phyloP scores from a whole-genome alignment of 1,140 invertebrate species.

The Harlomillsia oculata region DNA sequence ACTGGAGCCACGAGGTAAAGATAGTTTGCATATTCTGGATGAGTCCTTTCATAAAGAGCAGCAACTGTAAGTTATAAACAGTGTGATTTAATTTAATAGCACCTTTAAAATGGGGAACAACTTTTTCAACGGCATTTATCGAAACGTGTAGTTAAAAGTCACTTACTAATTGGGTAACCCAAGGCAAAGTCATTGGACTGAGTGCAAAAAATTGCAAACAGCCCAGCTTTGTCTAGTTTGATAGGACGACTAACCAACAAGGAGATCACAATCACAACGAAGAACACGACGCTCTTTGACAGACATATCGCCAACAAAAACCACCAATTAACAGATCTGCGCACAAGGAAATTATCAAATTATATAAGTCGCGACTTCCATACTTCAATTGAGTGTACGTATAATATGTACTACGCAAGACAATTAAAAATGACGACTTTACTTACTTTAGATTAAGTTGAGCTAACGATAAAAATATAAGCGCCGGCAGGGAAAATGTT shows the following conservation, averaged over 20 bases:
- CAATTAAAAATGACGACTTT: too few species aligned
- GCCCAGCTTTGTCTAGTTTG: constrained; percentile 71
- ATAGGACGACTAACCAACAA: constrained; percentile 65
- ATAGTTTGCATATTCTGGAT: constrained; percentile 83
- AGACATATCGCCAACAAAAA: constrained; percentile 77
- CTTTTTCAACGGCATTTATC: neutral
- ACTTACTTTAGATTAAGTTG: constrained; percentile 63
- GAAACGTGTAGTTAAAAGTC: neutral
- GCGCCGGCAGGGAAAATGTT: constrained; percentile 79
- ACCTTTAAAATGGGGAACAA: neutral
- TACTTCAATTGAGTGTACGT: neutral
- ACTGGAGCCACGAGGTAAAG: constrained; percentile 90
- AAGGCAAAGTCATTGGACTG: constrained; percentile 98
- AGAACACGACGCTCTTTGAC: constrained; percentile 76
- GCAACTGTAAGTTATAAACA: constrained; percentile 40
- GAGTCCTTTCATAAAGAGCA: constrained; percentile 51
- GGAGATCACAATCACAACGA: constrained; percentile 66
- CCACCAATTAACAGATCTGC: constrained; percentile 69
- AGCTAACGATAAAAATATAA: constrained; percentile 84
- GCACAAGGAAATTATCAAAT: constrained; percentile 5
- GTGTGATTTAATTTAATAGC: too few species aligned
- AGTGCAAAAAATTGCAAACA: constrained; percentile 90
- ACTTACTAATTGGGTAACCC: constrained; percentile 87
- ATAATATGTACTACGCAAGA: too few species aligned
- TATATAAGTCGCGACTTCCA: neutral